Evolutionary conservation across 2,888 invertebrate genomes (phyloP), one percentile per base, ranked within the genome.

Genomic region (Gymnosoma rotundatum): DNA sequence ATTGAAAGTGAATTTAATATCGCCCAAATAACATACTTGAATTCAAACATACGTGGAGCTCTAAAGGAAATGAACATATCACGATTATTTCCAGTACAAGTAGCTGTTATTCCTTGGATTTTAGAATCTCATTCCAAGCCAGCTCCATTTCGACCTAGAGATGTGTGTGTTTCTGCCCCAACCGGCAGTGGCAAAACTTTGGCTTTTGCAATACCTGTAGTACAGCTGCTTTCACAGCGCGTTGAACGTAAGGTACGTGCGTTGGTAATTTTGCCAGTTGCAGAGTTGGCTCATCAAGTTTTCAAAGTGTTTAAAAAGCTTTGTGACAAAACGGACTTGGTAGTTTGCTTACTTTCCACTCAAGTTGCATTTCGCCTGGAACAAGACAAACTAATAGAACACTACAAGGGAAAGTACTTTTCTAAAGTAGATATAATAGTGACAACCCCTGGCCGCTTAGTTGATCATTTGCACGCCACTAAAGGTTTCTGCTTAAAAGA

Each of bases 141-240:
- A 78, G 90, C 93, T 88, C 93, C 94, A 38, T 93, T 95, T 88
- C 95, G 96, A 93, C 96, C 97, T 0, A 94, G 96, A 87, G 99
- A 99, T 92, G 93, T 98, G 70, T 99, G 99, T 93, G 97, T 99
- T 38, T 98, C 98, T 56, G 98, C 99, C 20, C 98, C 99, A 0
- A 99, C 99, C 2, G 99, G 98, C 20, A 98, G 98, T 93, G 99
- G 99, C 21, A 99, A 99, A 93, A 99, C 99, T 1, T 92, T 99
- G 79, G 96, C 98, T 4, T 99, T 97, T 94, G 97, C 97, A 64
- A 92, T 99, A 84, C 99, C 99, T 9, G 95, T 99, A 63, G 93
- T 99, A 50, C 97, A 98, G 93, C 94, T 91, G 73, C 90, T 97
- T 83, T 75, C 88, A 0, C 93, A 94, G 89, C 91, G 93, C 70